Evolutionary conservation across 1,140 invertebrate genomes (phyloP).

Genomic region (Procambarus virginalis): DNA sequence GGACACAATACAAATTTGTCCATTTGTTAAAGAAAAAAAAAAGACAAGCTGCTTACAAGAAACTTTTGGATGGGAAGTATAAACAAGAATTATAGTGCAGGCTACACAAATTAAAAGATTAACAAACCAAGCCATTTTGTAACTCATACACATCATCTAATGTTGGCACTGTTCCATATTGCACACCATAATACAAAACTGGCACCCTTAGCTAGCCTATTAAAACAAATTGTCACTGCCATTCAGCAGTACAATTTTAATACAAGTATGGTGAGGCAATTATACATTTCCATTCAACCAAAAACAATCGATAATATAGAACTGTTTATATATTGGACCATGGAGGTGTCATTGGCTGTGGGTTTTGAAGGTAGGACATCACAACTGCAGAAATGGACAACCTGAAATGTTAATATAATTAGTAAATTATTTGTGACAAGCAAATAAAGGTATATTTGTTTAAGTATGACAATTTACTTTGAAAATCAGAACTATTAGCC

Average conservation of each 20-base stretch:
- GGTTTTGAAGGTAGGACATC: constrained; percentile 99
- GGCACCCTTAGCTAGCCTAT: too few species aligned
- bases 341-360: constrained; percentile 96
- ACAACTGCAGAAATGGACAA: constrained; percentile 98
- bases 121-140: too few species aligned
- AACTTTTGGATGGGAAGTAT: too few species aligned
- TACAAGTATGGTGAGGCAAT: too few species aligned
- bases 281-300: background rate
- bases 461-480: too few species aligned
- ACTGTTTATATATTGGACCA: constrained; percentile 77
- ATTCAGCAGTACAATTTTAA: background rate
- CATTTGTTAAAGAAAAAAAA: background rate
- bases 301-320: background rate
- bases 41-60: background rate
- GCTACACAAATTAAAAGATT: too few species aligned
- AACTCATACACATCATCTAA: too few species aligned
- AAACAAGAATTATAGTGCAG: too few species aligned
- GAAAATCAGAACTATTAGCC: too few species aligned
- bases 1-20: background rate
- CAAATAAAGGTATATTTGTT: too few species aligned
- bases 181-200: too few species aligned
- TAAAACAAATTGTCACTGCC: background rate
- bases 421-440: background rate
- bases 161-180: too few species aligned
- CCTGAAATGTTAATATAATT: constrained; percentile 78